Conservation (phyloP, 2,113 vertebrate genomes). For the Anoura caudifer region DNA sequence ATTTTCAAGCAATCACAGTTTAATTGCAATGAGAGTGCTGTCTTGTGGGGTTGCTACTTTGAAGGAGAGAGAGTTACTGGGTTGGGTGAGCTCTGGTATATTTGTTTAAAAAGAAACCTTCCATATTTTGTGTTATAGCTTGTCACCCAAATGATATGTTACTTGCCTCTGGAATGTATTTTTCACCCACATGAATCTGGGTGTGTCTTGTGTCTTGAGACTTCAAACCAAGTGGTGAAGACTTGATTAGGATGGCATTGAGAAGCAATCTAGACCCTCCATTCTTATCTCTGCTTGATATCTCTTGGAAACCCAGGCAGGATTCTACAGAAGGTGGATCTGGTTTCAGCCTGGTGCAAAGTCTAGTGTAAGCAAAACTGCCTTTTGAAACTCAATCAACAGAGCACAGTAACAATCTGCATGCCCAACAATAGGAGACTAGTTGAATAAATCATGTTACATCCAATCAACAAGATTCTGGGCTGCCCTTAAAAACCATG, state of each 20-base stretch:
- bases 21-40: not conserved
- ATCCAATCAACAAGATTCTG: not conserved
- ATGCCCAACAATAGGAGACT: rapidly evolving
- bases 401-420: not conserved
- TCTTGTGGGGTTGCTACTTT: not conserved
- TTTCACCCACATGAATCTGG: not conserved
- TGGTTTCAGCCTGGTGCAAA: not conserved
- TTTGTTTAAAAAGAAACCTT: not conserved
- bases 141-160: rapidly evolving
- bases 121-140: not conserved
- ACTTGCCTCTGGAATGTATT: not conserved
- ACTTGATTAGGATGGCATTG: rapidly evolving
- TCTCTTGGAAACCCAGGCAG: not conserved
- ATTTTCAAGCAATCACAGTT: not conserved
- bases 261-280: not conserved
- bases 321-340: not conserved
- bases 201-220: not conserved
- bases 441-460: not conserved
- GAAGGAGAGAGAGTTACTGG: not conserved
- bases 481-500: not conserved
- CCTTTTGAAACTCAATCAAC: not conserved
- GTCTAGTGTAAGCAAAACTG: not conserved
- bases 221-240: not conserved
- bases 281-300: not conserved
- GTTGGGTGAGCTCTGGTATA: not conserved